These are phyloP conservation scores for Callospermophilus lateralis DNA, from an alignment of 2,113 vertebrate species.

Conservation along the genomic window DNA sequence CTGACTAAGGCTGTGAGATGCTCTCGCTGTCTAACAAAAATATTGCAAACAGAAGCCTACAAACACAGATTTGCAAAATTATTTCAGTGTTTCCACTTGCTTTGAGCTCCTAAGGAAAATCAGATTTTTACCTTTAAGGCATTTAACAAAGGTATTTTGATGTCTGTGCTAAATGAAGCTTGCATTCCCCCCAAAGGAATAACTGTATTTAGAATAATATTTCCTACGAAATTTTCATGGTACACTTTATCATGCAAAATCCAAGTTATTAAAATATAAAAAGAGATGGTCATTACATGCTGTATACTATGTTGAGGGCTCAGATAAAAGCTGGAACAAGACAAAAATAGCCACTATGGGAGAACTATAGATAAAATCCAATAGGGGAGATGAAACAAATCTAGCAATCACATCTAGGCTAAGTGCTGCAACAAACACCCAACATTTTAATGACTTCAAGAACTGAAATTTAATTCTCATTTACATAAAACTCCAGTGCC, in stretches of 20 bases:
- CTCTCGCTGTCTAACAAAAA: conserved; percentile 6
- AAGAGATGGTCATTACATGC: neutral
- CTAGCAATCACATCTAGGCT: neutral
- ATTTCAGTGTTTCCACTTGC: neutral
- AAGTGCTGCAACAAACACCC: neutral
- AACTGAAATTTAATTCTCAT: conserved; percentile 17
- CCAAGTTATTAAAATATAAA: neutral
- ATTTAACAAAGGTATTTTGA: conserved; percentile 37
- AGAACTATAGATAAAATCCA: neutral
- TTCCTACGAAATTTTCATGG: neutral
- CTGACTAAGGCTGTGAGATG: conserved; percentile 59
- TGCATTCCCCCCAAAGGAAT: neutral
- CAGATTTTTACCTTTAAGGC: conserved; percentile 46
- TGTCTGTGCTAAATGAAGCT: neutral
- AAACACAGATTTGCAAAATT: neutral
- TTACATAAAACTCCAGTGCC: neutral
- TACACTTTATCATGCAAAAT: conserved; percentile 13
- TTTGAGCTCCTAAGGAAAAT: conserved; percentile 67
- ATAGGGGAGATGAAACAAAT: neutral
- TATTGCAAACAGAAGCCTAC: conserved; percentile 13
- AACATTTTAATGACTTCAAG: neutral
- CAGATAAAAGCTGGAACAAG: neutral
- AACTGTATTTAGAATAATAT: conserved; percentile 37
- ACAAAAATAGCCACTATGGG: neutral
- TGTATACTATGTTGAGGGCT: neutral